Percentiles rank a stretch among this genome's conserved stretches.
phyloP scores from a whole-genome alignment of 1,140 invertebrate genomes.

The Lucilia sericata region DNA sequence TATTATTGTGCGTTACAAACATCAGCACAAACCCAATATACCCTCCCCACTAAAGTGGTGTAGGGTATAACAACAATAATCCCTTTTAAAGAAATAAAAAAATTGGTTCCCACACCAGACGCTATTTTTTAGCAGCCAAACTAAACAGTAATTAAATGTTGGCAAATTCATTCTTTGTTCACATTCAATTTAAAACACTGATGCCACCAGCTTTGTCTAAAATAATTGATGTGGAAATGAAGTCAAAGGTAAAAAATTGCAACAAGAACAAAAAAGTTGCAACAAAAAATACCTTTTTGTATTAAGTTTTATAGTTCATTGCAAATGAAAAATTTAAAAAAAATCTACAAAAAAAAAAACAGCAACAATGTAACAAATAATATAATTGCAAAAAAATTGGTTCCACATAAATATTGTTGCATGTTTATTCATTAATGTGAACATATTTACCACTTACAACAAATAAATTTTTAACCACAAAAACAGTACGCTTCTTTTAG shows the following conservation, averaged over 20 bases:
- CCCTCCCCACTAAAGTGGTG: too few species aligned
- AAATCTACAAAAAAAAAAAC: not conserved
- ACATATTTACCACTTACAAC: not conserved
- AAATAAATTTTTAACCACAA: not conserved
- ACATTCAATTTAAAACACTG: not conserved
- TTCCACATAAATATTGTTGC: not conserved
- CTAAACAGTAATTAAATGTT: constrained; percentile 10
- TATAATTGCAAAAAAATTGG: not conserved
- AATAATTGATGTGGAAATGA: not conserved
- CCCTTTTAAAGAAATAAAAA: not conserved
- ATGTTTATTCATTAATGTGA: not conserved
- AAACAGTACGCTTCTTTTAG: not conserved
- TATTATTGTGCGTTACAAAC: too few species aligned
- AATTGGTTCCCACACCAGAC: not conserved
- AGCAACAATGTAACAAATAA: not conserved
- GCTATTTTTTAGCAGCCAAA: not conserved
- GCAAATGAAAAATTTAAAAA: not conserved
- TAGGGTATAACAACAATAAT: too few species aligned
- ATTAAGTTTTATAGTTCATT: constrained; percentile 3
- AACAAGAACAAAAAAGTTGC: not conserved
- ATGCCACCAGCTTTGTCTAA: not conserved
- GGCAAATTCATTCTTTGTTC: not conserved
- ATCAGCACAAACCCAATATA: too few species aligned
- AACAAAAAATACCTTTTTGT: not conserved
- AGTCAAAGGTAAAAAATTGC: not conserved